Evolutionary conservation across 1,140 invertebrate species (phyloP).

Genomic region (Eriocheir sinensis): DNA sequence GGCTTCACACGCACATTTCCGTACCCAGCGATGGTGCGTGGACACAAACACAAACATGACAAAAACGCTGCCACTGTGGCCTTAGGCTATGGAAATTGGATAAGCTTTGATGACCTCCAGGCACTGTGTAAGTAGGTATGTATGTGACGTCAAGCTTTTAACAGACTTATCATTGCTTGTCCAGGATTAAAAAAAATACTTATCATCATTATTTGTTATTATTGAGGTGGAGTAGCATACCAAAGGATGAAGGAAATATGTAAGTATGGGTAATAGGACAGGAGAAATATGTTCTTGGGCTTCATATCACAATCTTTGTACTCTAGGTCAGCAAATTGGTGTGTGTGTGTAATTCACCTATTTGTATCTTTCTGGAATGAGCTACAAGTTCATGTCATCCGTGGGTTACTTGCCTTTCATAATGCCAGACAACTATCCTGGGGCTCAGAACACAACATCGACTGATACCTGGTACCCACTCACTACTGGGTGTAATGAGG

Average conservation of each 20-base stretch:
- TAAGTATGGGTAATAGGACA: too few species aligned
- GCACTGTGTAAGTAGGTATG: neutral
- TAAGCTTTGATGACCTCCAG: constrained; percentile 10
- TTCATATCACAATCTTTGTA: constrained; percentile 26
- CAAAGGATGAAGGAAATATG: neutral
- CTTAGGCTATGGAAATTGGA: neutral
- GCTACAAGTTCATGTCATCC: too few species aligned
- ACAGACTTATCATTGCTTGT: neutral
- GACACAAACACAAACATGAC: neutral
- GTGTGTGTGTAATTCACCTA: too few species aligned
- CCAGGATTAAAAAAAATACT: neutral
- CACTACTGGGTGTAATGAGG: too few species aligned
- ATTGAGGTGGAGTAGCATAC: neutral
- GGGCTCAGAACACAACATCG: too few species aligned
- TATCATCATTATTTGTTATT: too few species aligned
- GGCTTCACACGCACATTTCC: too few species aligned
- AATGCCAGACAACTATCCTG: too few species aligned
- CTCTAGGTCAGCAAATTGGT: neutral
- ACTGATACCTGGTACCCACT: too few species aligned
- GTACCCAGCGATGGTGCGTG: neutral
- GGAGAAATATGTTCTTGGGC: neutral
- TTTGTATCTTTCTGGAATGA: too few species aligned
- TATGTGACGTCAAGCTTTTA: too few species aligned
- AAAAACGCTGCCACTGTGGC: neutral
- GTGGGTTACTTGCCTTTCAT: too few species aligned